Evolutionary conservation across 2,797 vertebrate genomes (phyloP), one percentile per base, ranked within the genome.

Genomic region (Sebastes jordani): DNA sequence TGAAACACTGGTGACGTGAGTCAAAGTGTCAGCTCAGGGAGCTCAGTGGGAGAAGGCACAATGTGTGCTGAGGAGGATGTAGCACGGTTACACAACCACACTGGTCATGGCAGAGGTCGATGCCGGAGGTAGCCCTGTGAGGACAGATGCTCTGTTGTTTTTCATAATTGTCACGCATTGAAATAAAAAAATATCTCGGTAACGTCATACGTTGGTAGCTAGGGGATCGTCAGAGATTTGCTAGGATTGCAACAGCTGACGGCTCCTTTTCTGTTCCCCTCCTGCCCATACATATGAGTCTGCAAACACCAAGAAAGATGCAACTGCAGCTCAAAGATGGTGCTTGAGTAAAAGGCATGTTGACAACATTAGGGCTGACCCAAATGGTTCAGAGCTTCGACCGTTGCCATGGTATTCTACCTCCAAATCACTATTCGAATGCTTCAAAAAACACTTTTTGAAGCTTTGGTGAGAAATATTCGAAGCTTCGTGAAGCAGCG

Each of bases 71-170:
- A 82, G 66, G 66, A 86, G 77, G 77, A 81, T 76, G 76, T 25
- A 69, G 82, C 70, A 59, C 46, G 6, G 78, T 94, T 93, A 92
- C 78, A 91, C 88, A 94, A 92, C 78, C 88, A 70, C 68, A 73
- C 70, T 81, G 81, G 82, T 88, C 82, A 16, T 69, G 71, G 62
- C 73, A 84, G 74, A 86, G 85, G 74, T 82, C 58, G 29, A 7
- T 18, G 74, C 46, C 69, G 32, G 76, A 76, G 60, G 66, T 34
- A 49, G 34, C 62, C 49, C 34, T 66, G 1, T 49, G 38, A 55
- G 67, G 78, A 83, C 76, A 82, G 70, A 76, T 61, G 30, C 29
- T 27, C 36, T 67, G 16, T 65, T 63, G 6, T 59, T 80, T 80
- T 71, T 59, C 25, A 58, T 25, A 79, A 42, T 49, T 49, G 18